Evolutionary conservation across 1,140 invertebrate species (phyloP).

Genomic region (Musca vetustissima): DNA sequence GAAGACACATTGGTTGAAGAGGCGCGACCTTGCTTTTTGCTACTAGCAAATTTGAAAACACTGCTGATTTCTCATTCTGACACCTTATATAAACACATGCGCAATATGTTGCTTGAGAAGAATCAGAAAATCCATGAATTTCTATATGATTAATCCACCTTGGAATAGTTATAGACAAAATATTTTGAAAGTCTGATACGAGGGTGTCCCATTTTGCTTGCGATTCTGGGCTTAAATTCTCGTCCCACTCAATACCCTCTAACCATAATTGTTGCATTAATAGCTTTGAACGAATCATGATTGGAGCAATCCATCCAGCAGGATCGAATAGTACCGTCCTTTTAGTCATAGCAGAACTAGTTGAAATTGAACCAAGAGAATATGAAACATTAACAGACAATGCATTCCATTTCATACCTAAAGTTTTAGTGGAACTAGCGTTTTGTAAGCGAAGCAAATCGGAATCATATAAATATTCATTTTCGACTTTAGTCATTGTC

Average conservation of each 20-base stretch:
- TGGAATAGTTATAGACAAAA: neutral
- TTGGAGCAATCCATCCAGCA: neutral
- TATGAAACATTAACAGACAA: no score
- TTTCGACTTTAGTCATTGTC: no score
- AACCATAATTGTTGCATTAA: constrained; percentile 20
- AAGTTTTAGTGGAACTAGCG: no score
- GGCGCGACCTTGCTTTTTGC: neutral
- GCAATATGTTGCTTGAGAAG: neutral
- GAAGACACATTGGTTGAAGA: neutral
- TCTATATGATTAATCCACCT: neutral
- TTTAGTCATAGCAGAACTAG: neutral
- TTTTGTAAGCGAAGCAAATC: no score
- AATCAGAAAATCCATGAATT: constrained; percentile 1
- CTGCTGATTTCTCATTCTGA: neutral
- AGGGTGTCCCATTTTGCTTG: neutral
- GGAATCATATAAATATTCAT: no score
- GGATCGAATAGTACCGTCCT: neutral
- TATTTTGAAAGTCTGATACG: neutral
- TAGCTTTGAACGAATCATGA: constrained; percentile 1
- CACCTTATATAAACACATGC: neutral
- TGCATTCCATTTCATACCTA: no score
- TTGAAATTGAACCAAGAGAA: no score
- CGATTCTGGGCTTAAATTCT: neutral
- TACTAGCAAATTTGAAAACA: neutral
- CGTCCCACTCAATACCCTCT: constrained; percentile 14